Base-by-base conservation (phyloP, 1,140 invertebrate genomes). In the Trichoplusia ni region DNA sequence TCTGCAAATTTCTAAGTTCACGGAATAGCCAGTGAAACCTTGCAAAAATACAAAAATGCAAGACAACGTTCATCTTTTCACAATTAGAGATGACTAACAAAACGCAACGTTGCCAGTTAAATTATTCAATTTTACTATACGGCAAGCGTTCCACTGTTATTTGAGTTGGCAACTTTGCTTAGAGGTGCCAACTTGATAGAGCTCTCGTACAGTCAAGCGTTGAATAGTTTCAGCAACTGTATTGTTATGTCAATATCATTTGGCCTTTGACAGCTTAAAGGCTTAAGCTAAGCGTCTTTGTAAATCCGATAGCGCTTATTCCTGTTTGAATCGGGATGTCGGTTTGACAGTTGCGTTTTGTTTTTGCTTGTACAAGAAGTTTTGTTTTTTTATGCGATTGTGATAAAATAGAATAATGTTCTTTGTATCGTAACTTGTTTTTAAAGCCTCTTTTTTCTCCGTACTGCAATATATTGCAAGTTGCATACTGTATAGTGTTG, bases 81-180 rank as follows among this genome's bases (percentile, higher is more conserved):
- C 18, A 23, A 54, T 38, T 40, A 40, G 27, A 21, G 16, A 0
- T n/a, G 7, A 25, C 51, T 16, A 31, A 27, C 47, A 35, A 18
- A 33, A 27, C 21, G 18, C 23, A 23, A 40, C 7, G 33, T 27
- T 25, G 19, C 51, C 11, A 51, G 27, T 14, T 38, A 56, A 38
- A 56, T 56, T 56, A 56, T 56, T 56, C 51, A 56, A 23, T 27
- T 19, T 11, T 37, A 37, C 51, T 23, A n/a, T 56, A 56, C 21
- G 21, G 19, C 9, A 33, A 21, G 47, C 18, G 21, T 40, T 18
- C 13, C 25, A 56, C 51, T 16, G 35, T 56, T 38, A 56, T 56
- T 56, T 56, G 33, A 56, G 19, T 33, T 56, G 51, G 51, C 51
- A 56, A 56, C 51, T 40, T 23, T 11, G 5, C 46, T 33, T 16